Percentiles rank a stretch among this genome's conserved stretches.
Conservation (phyloP, 2,113 vertebrate species). For the Todiramphus saurophagus region DNA sequence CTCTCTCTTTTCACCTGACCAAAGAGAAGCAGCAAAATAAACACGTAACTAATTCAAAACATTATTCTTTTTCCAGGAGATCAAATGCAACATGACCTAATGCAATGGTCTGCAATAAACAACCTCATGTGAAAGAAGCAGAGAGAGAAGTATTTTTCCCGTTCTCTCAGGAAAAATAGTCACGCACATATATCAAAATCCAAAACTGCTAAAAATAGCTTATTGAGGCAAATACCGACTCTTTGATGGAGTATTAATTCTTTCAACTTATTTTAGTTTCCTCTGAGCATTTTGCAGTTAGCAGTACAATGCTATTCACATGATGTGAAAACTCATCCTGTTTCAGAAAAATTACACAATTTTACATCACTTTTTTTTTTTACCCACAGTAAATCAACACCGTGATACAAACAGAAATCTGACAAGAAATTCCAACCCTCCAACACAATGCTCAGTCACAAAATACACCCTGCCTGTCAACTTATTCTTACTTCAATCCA, state of each 20-base stretch:
- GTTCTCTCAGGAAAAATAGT: constrained; percentile 1
- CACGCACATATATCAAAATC: not conserved
- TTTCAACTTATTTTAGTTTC: not conserved
- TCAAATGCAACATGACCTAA: constrained; percentile 10
- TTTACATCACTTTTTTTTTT: not conserved
- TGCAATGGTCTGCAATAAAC: not conserved
- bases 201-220: constrained; percentile 33
- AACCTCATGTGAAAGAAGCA: not conserved
- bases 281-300: not conserved
- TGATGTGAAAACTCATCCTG: not conserved
- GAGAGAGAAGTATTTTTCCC: not conserved
- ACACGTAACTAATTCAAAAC: not conserved
- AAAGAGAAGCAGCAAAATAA: not conserved
- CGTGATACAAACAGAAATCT: not conserved
- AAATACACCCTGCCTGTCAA: not conserved
- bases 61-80: not conserved
- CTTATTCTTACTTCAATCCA: not conserved
- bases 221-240: not conserved
- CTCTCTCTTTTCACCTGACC: not conserved
- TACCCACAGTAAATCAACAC: constrained; percentile 16
- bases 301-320: not conserved
- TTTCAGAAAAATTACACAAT: constrained; percentile 23
- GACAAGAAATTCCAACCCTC: not conserved
- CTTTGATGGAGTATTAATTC: constrained; percentile 25
- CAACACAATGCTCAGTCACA: not conserved